Evolutionary conservation across 37 sponge, comb jelly and placozoan genomes (phyloP), one percentile per base, ranked within the genome.

Genomic region (Chondrosia reniformis): DNA sequence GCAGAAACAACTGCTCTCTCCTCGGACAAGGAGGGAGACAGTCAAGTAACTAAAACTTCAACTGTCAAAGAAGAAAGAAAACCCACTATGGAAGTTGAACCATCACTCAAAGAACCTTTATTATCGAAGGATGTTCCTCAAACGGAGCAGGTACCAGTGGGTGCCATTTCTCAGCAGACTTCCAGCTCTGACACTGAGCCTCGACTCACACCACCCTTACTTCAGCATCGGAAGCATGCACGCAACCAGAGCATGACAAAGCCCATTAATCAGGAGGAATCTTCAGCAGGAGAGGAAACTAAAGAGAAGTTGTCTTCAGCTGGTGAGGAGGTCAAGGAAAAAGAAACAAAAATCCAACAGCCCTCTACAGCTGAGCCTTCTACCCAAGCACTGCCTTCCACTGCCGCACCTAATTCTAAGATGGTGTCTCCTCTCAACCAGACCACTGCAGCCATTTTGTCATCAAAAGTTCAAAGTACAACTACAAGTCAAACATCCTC

Each of bases 191-290:
- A 64, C 33, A 9, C 17, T 6, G 66, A 64, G 5, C 66, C 4
- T 2, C 32, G 17, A 8, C 3, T 36, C 4, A 27, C 19, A 33
- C 66, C 66, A 31, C 2, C 66, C 30, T 36, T 21, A 4, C 32
- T 31, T 19, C 66, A 64, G 4, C 32, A 36, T 1, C 32, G 66
- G 32, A 64, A 64, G 36, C 66, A 64, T 28, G 28, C 66, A 33
- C 66, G 66, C 34, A 64, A 64, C 66, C 66, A 64, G 33, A 64
- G 66, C 66, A 64, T 64, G 66, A 34, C 66, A 4, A 64, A 64
- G 6, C 66, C 66, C 4, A 4, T 64, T 27, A 19, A n/a, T 2
- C 33, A 34, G 28, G 66, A 64, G 32, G 66, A 33, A 2, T 19
- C 32, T 27, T 33, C 52, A 19, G 10, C 52, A 49, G 15, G 10